Evolutionary conservation across 1,140 invertebrate species (phyloP), one percentile per base, ranked within the genome.

Genomic region (Pomacea maculata): DNA sequence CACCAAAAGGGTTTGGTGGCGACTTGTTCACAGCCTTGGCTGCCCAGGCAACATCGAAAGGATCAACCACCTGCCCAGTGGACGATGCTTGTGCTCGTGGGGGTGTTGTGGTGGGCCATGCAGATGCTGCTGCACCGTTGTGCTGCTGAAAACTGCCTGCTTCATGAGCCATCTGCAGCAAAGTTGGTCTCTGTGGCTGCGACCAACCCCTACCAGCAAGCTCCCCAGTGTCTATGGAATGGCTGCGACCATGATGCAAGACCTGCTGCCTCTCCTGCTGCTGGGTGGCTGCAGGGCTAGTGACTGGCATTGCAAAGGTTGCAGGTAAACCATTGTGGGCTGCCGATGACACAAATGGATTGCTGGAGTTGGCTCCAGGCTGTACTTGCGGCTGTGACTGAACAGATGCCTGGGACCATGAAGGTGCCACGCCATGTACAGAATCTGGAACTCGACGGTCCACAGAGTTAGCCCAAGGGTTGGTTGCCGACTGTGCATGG

Each of bases 31-130:
- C 88, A 63, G 91, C 89, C 70, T 92, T 89, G 45, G 94, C 94
- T 3, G 95, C 95, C 96, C 96, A 97, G 86, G 96, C 96, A 11
- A 95, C 95, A 89, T 97, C 95, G 87, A 97, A 97, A 0, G 96
- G 96, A 92, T 97, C 96, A 12, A 89, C 84, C 29, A 67, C 83
- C 17, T 77, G 75, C 15, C 82, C 82, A 34, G 82, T 77, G 0
- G 83, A 80, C 6, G 81, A 80, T 63, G 82, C 85, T 75, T 85
- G 86, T 83, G 92, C 89, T 15, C 89, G 90, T 12, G 89, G 68
- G n/a, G 80, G 68, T n/a, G 80, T 15, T 7, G 83, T 80, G 52
- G 81, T 80, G 61, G 81, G 52, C 80, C 68, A 82, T 29, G 65
- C 57, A 9, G 71, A 70, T 34, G 21, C 45, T 45, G 80, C 86